Base-by-base conservation (phyloP, 2,797 vertebrate genomes). In the Sebastes paucispinis region DNA sequence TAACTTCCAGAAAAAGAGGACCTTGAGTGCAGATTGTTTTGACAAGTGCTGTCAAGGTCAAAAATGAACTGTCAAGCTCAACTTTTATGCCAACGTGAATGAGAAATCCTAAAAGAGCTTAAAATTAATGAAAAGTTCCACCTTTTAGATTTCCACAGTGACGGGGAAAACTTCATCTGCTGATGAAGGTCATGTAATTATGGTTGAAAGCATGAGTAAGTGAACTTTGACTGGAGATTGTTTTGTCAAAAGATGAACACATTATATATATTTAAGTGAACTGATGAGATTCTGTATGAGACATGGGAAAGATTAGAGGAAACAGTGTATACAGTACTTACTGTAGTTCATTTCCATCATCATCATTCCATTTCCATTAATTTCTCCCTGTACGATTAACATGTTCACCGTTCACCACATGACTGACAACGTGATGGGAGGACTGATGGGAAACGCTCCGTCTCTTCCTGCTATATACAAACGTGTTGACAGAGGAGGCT, bases 401-500 rank as follows among this genome's bases (percentile, higher is more conserved):
- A 60, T 31, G 74, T 8, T 22, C 50, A 18, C 57, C 67, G 14
- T 71, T 79, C 75, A 70, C 31, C 68, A 74, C 63, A 80, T 24
- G 73, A 82, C 75, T n/a, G 72, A 76, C 82, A 71, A 36, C 80
- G n/a, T 69, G 79, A 83, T 73, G 75, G 57, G 27, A 71, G 66
- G 5, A 47, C 60, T 75, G 88, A 90, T 86, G 83, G 83, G 86
- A 87, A 86, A 71, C 12, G 9, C 47, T 76, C 50, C 14, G 75
- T 73, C 70, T 69, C 81, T 86, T 87, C 79, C 90, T 91, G 75
- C 64, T 80, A 89, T 85, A 94, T 93, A 88, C 92, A 93, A 85
- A 93, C 3, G 83, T 91, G 94, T 93, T 94, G 94, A 95, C 92
- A 92, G 93, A 89, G 32, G 82, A 90, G 86, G 64, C 79, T 93